Evolutionary conservation across 2,888 invertebrate species (phyloP), one percentile per base, ranked within the genome.

Genomic region (Archips crataeganus): DNA sequence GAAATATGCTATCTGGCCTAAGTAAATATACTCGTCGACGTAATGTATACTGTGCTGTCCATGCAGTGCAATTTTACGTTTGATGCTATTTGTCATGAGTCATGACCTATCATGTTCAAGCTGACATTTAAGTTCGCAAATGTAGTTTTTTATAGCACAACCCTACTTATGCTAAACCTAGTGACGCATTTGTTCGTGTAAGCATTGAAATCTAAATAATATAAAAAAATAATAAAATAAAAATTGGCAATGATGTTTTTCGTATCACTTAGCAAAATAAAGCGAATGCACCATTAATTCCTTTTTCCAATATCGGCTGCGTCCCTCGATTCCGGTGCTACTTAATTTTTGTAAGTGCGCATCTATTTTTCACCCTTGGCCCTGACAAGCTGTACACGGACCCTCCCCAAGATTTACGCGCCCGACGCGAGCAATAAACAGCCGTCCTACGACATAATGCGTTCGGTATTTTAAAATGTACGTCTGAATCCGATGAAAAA

Each of bases 401-500:
- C 81, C 85, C 89, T 84, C 87, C 84, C 82, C 79, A 92, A 92
- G 92, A 92, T 93, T 92, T 92, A 92, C 90, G 89, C 84, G 82
- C 82, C 82, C 87, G 85, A 89, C 89, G 90, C 88, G 87, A 85
- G 89, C 90, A 90, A 91, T 92, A 91, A 91, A 89, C 89, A 78
- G 78, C 77, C 85, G 76, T 87, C 86, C 85, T 85, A 85, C 86
- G 85, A 86, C 84, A 85, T 82, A 84, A 86, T 87, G 83, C 87
- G 86, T 86, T 88, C 86, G 87, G 85, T 91, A 90, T 91, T 93
- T 93, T 93, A 92, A 94, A 93, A 92, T 88, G 87, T 89, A 90
- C 84, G 87, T 86, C 88, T 87, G 89, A 88, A 91, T 91, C 87
- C 84, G 79, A 88, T 93, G 91, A 94, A 92, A 93, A 92, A 93